These are phyloP conservation scores for Platorchestia sp. DNA, from an alignment of 1,140 invertebrate genomes.

Conservation along the genomic window DNA sequence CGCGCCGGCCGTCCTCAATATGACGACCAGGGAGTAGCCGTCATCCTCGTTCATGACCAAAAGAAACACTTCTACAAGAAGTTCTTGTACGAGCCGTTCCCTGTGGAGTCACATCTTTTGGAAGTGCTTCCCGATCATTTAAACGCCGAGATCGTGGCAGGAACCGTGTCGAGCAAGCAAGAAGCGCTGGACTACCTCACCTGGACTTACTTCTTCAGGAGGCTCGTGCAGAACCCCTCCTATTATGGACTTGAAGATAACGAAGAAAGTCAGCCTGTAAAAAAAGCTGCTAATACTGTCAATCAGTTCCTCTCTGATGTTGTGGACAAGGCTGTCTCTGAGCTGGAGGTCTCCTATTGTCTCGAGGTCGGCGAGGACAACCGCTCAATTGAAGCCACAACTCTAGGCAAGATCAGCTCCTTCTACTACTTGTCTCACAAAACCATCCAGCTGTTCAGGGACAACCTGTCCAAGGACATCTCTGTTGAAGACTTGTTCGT, in stretches of 20 bases:
- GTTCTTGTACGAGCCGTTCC: conserved; percentile 99
- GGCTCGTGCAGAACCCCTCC: conserved; percentile 90
- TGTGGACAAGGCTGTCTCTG: conserved; percentile 83
- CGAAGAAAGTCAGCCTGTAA: conserved; percentile 71
- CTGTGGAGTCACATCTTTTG: conserved; percentile 95
- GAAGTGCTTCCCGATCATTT: conserved; percentile 95
- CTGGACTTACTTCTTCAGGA: conserved; percentile 98
- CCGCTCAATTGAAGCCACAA: conserved; percentile 80
- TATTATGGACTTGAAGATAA: conserved; percentile 89
- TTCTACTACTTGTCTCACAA: conserved; percentile 97
- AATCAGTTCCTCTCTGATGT: conserved; percentile 76
- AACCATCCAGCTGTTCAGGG: conserved; percentile 87
- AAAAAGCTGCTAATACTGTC: conserved; percentile 76
- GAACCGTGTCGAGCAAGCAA: conserved; percentile 92
- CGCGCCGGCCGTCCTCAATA: conserved; percentile 96
- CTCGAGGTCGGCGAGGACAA: conserved; percentile 79
- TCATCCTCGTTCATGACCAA: conserved; percentile 96
- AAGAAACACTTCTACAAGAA: conserved; percentile 99
- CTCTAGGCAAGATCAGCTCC: conserved; percentile 93
- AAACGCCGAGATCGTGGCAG: conserved; percentile 97
- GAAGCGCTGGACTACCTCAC: conserved; percentile 97
- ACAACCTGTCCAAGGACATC: conserved; percentile 78
- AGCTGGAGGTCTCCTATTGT: conserved; percentile 83
- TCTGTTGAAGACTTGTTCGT: conserved; percentile 83
- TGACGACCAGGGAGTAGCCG: conserved; percentile 94